phyloP scores from a whole-genome alignment of 2,113 vertebrate species.

The Antigone vipio region DNA sequence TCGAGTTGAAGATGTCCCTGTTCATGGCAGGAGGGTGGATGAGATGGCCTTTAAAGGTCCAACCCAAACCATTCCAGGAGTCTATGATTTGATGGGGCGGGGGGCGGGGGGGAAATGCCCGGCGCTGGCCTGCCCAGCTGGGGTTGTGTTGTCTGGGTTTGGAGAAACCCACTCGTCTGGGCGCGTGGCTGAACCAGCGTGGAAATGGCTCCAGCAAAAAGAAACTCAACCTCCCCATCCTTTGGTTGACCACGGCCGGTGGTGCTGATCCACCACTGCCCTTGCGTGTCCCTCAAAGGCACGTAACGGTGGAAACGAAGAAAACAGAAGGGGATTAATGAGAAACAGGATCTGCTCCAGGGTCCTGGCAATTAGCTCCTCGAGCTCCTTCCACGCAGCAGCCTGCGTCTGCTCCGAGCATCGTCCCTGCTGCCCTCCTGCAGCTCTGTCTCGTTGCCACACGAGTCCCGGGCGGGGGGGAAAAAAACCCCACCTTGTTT shows the following conservation, averaged over 20 bases:
- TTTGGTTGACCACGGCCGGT: background rate
- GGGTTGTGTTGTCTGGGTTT: too few species aligned
- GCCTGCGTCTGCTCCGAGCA: background rate
- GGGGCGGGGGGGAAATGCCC: accelerated
- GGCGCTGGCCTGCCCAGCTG: accelerated
- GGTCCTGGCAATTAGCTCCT: conserved; percentile 34
- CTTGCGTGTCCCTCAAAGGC: background rate
- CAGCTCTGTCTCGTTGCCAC: accelerated
- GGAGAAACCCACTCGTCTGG: background rate
- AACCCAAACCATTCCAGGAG: background rate
- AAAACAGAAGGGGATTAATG: conserved; percentile 19
- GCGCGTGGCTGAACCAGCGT: accelerated
- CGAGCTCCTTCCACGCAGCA: background rate
- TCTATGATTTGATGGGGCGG: background rate
- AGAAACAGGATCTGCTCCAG: conserved; percentile 23
- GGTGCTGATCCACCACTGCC: background rate
- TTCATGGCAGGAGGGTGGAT: background rate
- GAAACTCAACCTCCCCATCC: background rate
- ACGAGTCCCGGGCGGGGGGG: accelerated
- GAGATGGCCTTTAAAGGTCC: accelerated
- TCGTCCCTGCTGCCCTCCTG: background rate
- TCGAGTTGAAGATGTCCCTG: background rate
- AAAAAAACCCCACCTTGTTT: background rate
- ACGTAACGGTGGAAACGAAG: background rate
- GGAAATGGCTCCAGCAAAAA: background rate